Percentiles rank a stretch among this genome's conserved stretches.
Evolutionary conservation across 1,140 invertebrate species (phyloP).

Genomic region (Rhopalosiphum maidis): DNA sequence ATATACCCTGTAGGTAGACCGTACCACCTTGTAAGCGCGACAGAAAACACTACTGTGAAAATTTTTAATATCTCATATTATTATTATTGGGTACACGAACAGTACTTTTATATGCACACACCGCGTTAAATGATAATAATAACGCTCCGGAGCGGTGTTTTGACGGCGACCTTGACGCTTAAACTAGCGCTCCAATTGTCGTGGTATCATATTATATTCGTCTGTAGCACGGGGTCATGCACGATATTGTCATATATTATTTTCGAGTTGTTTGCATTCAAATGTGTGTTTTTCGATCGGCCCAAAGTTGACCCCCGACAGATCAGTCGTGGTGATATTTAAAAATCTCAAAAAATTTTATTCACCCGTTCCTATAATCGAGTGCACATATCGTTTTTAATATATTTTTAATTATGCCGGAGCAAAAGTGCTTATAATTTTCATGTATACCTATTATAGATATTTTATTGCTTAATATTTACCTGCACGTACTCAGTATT

Average conservation of each 20-base stretch:
- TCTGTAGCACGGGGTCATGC: neutral
- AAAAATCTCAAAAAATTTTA: neutral
- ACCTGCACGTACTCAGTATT: neutral
- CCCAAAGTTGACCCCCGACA: neutral
- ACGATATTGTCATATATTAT: neutral
- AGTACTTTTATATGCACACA: neutral
- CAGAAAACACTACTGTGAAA: neutral
- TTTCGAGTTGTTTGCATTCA: neutral
- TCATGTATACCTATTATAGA: neutral
- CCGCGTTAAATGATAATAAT: neutral
- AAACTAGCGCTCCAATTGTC: neutral
- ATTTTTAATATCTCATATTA: neutral
- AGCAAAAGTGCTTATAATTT: neutral
- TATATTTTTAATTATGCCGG: neutral
- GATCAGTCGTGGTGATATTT: neutral
- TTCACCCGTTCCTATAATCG: neutral
- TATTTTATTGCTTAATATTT: neutral
- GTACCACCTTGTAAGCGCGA: neutral
- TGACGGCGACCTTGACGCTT: neutral
- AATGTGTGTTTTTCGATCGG: neutral
- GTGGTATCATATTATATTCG: neutral
- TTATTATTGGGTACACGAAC: neutral
- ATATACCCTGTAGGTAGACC: neutral
- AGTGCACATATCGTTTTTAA: neutral
- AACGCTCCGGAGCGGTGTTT: neutral